Evolutionary conservation across 2,888 invertebrate genomes (phyloP), one percentile per base, ranked within the genome.

Genomic region (Tromatobia lineatoria): DNA sequence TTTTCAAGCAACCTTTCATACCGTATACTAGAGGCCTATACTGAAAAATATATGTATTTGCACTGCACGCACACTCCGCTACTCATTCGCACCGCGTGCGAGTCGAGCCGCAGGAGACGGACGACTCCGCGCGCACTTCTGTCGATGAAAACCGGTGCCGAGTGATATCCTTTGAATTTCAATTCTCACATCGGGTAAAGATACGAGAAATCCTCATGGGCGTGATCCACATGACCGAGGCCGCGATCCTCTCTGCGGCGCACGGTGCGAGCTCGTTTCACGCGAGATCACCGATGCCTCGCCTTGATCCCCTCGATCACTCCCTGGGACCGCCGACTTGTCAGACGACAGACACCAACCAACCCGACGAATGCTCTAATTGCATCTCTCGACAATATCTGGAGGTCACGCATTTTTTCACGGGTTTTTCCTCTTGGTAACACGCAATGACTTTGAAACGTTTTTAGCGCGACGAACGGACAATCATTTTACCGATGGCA

Each of bases 151-250:
- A 85, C 86, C 85, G 85, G 85, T 86, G 83, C 76, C 80, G 77
- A 83, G 85, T 79, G 81, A 80, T 79, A 76, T 85, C 80, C 83
- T 82, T 85, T 86, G 86, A 85, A 86, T 86, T 86, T 86, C 83
- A 86, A 86, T 85, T 85, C 81, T 74, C 75, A 52, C 71, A 38
- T 59, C 61, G 76, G 34, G 73, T 42, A 25, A 66, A 82, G 77
- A 69, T 52, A 74, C 47, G 54, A 59, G 74, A 73, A 80, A 80
- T 79, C 74, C 23, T 11, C 47, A 23, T 45, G 50, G 50, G 42
- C 42, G 73, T 66, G 76, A 74, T 74, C 57, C 57, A 57, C 69
- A 38, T 59, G 54, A 45, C 67, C 74, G 71, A 81, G 81, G 74
- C 74, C 81, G 59, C 45, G 67, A 73, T 73, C 70, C 77, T 81